Evolutionary conservation across 1,140 invertebrate species (phyloP), one percentile per base, ranked within the genome.

Genomic region (Pogonus chalceus): DNA sequence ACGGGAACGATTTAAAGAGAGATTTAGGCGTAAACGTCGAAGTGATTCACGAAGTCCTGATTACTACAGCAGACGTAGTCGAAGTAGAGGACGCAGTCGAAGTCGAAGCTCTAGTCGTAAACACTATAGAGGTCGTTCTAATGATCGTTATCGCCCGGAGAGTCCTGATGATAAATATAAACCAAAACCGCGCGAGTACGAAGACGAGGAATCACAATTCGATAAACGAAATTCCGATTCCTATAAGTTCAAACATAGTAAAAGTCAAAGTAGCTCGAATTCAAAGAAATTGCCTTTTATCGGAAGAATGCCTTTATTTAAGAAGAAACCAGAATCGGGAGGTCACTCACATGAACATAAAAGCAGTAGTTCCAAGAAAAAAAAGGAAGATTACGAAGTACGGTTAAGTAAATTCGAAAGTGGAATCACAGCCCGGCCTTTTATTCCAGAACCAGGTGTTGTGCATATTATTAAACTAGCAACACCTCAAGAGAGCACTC

Each of bases 251-350:
- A 37, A 35, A 4, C 56, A 59, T 12, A 49, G 60, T 20, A 60
- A 60, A 46, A 23, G 58, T 56, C 2, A 49, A 56, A 20, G 58
- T 55, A 23, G 57, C 57, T 14, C 57, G 62, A 0, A 63, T 53
- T 57, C 18, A 23, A 77, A 81, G n/a, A 84, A 83, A 59, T 59
- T 84, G 24, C 82, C 82, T 0, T 84, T 85, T 54, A 85, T 84
- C 48, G 83, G 82, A 1, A 69, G 82, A 59, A 77, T 85, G 69
- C 83, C 82, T 1, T 63, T 85, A 31, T 81, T 84, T 49, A 84
- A 84, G 57, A 83, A 83, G 49, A 78, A 79, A 54, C 59, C 73
- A 76, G 35, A 75, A 76, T 24, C 66, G 68, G 2, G 70, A 23
- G 63, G 62, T 23, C 59, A 53, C 35, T 51, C 54, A 31, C 43